These are phyloP conservation scores for Lordiphosa stackelbergi DNA, from an alignment of 1,140 invertebrate species.

Conservation along the genomic window DNA sequence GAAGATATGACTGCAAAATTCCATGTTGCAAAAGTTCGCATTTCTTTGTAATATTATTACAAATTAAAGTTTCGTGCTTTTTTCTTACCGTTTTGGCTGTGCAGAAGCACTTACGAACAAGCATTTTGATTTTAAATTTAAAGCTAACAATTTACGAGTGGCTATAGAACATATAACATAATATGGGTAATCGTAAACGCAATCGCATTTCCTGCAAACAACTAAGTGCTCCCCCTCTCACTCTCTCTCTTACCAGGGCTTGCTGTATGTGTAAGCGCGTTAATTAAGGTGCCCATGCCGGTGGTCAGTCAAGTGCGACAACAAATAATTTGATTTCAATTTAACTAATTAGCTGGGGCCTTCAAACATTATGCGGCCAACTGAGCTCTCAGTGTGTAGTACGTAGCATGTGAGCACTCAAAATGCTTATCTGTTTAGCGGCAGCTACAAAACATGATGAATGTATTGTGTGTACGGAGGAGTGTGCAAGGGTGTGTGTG, in stretches of 20 bases:
- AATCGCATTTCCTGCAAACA: slow-evolving; percentile 24
- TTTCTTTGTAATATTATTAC: too few species aligned
- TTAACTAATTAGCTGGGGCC: slow-evolving; percentile 73
- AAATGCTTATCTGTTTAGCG: slow-evolving; percentile 66
- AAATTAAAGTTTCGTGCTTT: too few species aligned
- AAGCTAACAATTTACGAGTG: neutral
- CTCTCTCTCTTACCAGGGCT: neutral
- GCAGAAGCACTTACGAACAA: too few species aligned
- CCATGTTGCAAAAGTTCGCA: too few species aligned
- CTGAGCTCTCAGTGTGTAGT: slow-evolving; percentile 14
- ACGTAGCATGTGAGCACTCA: slow-evolving; percentile 34
- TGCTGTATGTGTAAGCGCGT: slow-evolving; percentile 45
- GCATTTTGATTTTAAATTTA: too few species aligned
- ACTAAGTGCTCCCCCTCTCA: slow-evolving; percentile 2
- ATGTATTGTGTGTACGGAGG: slow-evolving; percentile 7
- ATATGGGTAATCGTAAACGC: slow-evolving; percentile 40
- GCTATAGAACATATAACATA: slow-evolving; percentile 23
- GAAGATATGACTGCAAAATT: too few species aligned
- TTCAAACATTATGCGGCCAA: slow-evolving; percentile 57
- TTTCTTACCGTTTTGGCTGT: too few species aligned
- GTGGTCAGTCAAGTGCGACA: slow-evolving; percentile 75
- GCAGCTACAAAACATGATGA: slow-evolving; percentile 43
- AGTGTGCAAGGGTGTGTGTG: slow-evolving; percentile 2
- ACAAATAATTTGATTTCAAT: slow-evolving; percentile 77
- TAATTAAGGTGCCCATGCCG: slow-evolving; percentile 74